These are phyloP conservation scores for Liolophura sinensis DNA, from an alignment of 1,140 invertebrate species.

Conservation along the genomic window DNA sequence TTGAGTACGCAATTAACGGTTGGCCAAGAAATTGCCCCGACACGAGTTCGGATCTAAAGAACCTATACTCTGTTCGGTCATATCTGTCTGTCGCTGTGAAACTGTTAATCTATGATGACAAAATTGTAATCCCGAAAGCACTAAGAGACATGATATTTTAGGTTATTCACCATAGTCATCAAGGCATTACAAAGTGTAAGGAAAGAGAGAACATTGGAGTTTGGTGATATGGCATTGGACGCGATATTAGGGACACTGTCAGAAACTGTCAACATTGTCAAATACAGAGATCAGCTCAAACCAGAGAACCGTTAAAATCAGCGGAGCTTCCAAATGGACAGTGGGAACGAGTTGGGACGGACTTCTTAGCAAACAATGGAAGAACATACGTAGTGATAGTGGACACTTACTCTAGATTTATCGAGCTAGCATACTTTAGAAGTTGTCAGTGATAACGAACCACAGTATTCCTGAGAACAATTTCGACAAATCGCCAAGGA, in stretches of 20 bases:
- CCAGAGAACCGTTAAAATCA: conserved; percentile 21
- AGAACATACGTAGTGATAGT: conserved; percentile 20
- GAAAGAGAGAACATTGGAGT: conserved; percentile 16
- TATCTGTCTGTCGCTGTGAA: no score
- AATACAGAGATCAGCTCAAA: conserved; percentile 6
- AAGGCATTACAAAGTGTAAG: conserved; percentile 23
- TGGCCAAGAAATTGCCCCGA: no score
- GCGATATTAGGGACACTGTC: conserved; percentile 19
- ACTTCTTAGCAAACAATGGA: conserved; percentile 21
- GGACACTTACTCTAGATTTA: conserved; percentile 26
- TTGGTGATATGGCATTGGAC: conserved; percentile 23
- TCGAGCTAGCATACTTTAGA: conserved; percentile 25
- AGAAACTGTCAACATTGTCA: conserved; percentile 18
- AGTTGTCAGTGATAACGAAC: conserved; percentile 24
- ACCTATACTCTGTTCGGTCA: no score
- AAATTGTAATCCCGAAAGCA: conserved; percentile 17
- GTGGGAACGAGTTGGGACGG: conserved; percentile 23
- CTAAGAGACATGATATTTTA: conserved; percentile 17
- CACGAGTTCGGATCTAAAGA: no score
- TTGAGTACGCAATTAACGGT: conserved; percentile 8
- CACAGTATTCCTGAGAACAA: conserved; percentile 16
- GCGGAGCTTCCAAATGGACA: conserved; percentile 21
- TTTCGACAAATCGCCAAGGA: conserved; percentile 18
- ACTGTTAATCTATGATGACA: no score
- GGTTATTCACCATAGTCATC: conserved; percentile 21